Conservation (phyloP, 2,888 invertebrate genomes). For the Cremastinae sp. region DNA sequence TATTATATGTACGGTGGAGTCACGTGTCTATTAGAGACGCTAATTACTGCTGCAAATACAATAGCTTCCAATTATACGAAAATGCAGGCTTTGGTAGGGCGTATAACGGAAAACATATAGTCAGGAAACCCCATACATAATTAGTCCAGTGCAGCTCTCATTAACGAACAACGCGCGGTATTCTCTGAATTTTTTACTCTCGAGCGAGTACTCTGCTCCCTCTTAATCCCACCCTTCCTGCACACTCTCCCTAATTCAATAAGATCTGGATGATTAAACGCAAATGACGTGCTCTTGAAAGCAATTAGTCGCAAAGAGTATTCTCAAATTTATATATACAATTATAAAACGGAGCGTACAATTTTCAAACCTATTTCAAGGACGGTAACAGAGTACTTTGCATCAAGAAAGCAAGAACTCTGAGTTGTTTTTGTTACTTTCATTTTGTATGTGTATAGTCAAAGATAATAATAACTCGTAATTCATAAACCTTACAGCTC, state of each 20-base stretch:
- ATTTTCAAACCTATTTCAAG: background rate
- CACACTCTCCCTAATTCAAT: slow-evolving; percentile 35
- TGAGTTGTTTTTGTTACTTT: no score
- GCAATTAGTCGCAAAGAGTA: slow-evolving; percentile 34
- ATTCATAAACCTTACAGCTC: no score
- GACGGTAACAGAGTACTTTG: background rate
- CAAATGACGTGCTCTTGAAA: slow-evolving; percentile 31
- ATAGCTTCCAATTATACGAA: slow-evolving; percentile 58
- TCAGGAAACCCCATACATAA: slow-evolving; percentile 42
- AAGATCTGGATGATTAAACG: slow-evolving; percentile 47
- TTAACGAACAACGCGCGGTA: slow-evolving; percentile 47
- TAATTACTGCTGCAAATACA: slow-evolving; percentile 59
- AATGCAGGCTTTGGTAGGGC: slow-evolving; percentile 23
- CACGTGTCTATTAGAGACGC: slow-evolving; percentile 51
- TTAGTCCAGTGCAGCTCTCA: slow-evolving; percentile 50
- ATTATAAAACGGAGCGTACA: background rate
- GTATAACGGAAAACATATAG: slow-evolving; percentile 21
- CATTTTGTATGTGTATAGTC: no score
- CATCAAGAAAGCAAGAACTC: no score
- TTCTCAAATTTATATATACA: background rate
- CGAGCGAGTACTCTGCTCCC: slow-evolving; percentile 6
- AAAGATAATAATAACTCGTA: no score
- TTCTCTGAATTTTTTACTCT: slow-evolving; percentile 51
- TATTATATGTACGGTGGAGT: slow-evolving; percentile 20
- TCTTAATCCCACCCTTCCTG: slow-evolving; percentile 4